Conservation (phyloP, 2,113 vertebrate genomes). For the Daubentonia madagascariensis region DNA sequence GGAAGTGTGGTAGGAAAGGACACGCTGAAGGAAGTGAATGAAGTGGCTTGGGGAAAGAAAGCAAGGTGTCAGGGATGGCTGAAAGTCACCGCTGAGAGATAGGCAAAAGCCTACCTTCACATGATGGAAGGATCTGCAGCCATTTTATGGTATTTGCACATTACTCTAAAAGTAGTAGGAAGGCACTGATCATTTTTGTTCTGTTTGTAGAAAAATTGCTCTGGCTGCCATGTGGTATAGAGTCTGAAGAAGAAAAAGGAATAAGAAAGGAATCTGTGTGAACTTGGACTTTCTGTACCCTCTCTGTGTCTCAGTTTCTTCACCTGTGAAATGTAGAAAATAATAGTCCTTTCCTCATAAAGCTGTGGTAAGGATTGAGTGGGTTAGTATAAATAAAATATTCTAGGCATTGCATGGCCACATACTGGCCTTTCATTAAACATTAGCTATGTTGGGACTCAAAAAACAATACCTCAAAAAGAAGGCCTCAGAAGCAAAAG, state of each 20-base stretch:
- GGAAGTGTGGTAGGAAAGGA: neutral
- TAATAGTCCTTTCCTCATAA: neutral
- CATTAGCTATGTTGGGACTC: neutral
- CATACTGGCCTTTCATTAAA: neutral
- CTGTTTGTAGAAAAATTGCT: conserved; percentile 5
- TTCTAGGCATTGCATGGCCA: neutral
- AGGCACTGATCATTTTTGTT: neutral
- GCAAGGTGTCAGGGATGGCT: neutral
- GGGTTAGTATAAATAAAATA: neutral
- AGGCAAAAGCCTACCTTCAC: neutral
- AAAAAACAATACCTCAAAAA: too few relatives aligned
- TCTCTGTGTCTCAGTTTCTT: neutral
- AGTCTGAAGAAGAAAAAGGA: neutral
- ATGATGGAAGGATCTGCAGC: neutral
- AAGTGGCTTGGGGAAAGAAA: neutral
- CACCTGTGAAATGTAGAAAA: neutral
- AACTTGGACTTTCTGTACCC: neutral
- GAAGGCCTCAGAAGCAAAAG: too few relatives aligned
- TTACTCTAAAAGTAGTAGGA: neutral
- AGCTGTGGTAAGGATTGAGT: neutral
- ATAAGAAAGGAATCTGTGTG: neutral
- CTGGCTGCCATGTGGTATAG: neutral
- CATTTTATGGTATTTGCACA: neutral
- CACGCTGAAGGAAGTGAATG: neutral
- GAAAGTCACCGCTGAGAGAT: neutral